A percentile compares a stretch with the other conserved stretches of the same genome.
phyloP scores from a whole-genome alignment of 30 jellyfish, hydroid and myxozoan genomes.

The Cassiopea andromeda region DNA sequence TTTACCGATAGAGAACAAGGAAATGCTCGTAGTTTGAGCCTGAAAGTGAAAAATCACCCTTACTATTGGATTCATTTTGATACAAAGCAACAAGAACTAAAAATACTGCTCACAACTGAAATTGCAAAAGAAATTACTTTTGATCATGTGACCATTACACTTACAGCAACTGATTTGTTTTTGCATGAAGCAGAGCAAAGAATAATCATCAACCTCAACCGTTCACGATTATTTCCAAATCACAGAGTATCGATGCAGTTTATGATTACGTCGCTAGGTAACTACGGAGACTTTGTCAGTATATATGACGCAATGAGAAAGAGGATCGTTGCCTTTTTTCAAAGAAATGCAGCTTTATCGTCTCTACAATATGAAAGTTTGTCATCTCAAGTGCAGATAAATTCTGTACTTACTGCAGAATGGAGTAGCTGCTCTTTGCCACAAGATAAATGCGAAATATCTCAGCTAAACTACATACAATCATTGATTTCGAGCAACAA shows the following conservation, averaged over 20 bases:
- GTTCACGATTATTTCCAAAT: conserved; percentile 26
- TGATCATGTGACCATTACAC: conserved; percentile 16
- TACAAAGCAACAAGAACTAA: conserved; percentile 59
- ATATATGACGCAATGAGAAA: conserved; percentile 42
- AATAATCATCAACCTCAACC: conserved; percentile 23
- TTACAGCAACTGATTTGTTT: conserved; percentile 74
- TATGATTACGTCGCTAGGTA: conserved; percentile 15
- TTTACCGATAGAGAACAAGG: conserved; percentile 89
- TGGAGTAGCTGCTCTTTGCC: conserved; percentile 80
- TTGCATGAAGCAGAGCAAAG: conserved; percentile 43
- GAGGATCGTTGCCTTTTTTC: conserved; percentile 46
- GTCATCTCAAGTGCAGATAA: conserved; percentile 21
- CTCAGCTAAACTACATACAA: conserved; percentile 10
- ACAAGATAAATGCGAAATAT: conserved; percentile 57
- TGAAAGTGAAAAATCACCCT: conserved; percentile 29
- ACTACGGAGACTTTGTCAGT: conserved; percentile 17
- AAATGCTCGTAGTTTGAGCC: conserved; percentile 59
- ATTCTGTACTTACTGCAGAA: conserved; percentile 16
- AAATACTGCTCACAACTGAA: conserved; percentile 45
- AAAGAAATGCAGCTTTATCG: conserved; percentile 3
- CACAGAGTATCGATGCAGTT: conserved; percentile 66
- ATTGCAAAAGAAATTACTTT: conserved; percentile 49
- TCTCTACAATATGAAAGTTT: conserved; percentile 45
- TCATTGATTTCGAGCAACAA: conserved; percentile 7
- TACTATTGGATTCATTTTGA: conserved; percentile 77